These are phyloP conservation scores for Caenorhabditis sp. DNA, from an alignment of 2,888 invertebrate species.

Conservation along the genomic window DNA sequence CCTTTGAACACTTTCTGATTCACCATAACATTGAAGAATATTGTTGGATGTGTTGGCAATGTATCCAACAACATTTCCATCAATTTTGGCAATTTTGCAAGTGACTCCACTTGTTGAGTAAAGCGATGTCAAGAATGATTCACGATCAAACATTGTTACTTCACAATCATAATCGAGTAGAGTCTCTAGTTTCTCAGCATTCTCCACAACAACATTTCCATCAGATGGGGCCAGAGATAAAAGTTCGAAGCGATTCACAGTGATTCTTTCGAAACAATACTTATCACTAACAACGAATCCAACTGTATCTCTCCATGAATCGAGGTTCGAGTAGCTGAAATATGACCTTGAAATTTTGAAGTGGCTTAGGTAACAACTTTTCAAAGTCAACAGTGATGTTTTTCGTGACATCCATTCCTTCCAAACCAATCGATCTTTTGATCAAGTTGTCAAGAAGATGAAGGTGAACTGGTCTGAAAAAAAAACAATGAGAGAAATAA, in stretches of 20 bases:
- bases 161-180: constrained; percentile 53
- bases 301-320: constrained; percentile 62
- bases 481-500: not conserved
- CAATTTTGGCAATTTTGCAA: constrained; percentile 49
- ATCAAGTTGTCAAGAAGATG: constrained; percentile 48
- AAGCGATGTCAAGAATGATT: constrained; percentile 44
- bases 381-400: constrained; percentile 65
- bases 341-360: too few species aligned
- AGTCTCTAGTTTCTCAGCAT: constrained; percentile 37
- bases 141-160: constrained; percentile 48
- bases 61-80: constrained; percentile 59
- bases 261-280: constrained; percentile 53
- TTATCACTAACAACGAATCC: constrained; percentile 66
- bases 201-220: constrained; percentile 25
- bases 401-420: constrained; percentile 52
- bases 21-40: constrained; percentile 66
- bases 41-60: constrained; percentile 50
- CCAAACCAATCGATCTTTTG: constrained; percentile 51
- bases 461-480: constrained; percentile 43
- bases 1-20: constrained; percentile 49
- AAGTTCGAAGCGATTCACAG: constrained; percentile 49
- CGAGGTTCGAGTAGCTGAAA: constrained; percentile 31
- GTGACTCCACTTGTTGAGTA: constrained; percentile 33
- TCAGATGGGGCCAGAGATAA: constrained; percentile 38
- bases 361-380: too few species aligned